A percentile compares a stretch with the other conserved stretches of the same genome.
These are phyloP conservation scores for Zhuqinia jingwanae DNA, from an alignment of 2,888 invertebrate species.

Conservation along the genomic window DNA sequence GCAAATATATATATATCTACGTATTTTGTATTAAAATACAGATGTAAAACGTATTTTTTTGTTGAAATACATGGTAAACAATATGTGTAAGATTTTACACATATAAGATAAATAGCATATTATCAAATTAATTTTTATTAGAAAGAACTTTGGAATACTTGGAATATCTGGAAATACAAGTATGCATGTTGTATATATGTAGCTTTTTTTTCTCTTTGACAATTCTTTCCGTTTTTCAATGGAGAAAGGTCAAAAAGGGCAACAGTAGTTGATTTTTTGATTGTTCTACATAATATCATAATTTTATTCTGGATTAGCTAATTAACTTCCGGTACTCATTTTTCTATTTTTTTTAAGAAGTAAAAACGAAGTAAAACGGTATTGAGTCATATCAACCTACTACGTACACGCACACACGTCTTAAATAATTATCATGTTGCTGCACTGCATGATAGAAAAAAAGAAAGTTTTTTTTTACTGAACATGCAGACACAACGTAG, in stretches of 20 bases:
- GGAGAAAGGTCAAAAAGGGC: too few species aligned
- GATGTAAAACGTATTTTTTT: too few species aligned
- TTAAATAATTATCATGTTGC: background rate
- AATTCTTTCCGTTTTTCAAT: too few species aligned
- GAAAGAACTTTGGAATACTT: conserved; percentile 60
- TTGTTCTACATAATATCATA: background rate
- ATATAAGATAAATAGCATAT: conserved; percentile 6
- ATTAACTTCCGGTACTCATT: too few species aligned
- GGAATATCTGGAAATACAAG: conserved; percentile 8
- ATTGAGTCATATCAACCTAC: too few species aligned
- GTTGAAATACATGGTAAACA: background rate
- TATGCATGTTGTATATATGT: background rate
- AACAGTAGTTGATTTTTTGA: too few species aligned
- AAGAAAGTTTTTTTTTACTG: background rate
- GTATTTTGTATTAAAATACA: conserved; percentile 46
- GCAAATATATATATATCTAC: background rate
- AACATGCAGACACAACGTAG: background rate
- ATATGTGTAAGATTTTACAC: conserved; percentile 12
- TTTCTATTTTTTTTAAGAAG: too few species aligned
- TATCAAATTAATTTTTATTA: too few species aligned
- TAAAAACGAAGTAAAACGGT: too few species aligned
- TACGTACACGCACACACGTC: too few species aligned
- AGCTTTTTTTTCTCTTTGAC: too few species aligned
- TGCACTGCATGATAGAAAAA: background rate
- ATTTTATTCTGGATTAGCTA: background rate